Evolutionary conservation across 2,888 invertebrate genomes (phyloP).

Genomic region (Cremastobaeus sp.): DNA sequence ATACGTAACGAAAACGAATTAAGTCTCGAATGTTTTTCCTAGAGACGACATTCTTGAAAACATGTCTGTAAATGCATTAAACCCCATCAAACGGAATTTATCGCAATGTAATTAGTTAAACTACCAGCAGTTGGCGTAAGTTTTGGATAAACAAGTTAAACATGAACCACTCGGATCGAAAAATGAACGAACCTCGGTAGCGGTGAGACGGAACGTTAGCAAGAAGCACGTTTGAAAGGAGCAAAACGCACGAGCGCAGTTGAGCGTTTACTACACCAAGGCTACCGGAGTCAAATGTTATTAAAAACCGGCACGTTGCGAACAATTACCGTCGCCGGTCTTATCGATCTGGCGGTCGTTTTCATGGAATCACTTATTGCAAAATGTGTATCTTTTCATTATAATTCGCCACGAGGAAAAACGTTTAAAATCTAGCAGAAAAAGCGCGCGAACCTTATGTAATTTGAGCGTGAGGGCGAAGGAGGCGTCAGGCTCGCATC

Average conservation of each 20-base stretch:
- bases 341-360: constrained; percentile 19
- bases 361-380: constrained; percentile 34
- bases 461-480: constrained; percentile 22
- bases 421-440: constrained; percentile 18
- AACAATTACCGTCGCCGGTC: constrained; percentile 38
- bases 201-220: constrained; percentile 54
- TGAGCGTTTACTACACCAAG: constrained; percentile 49
- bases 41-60: no score
- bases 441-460: constrained; percentile 24
- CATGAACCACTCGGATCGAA: constrained; percentile 52
- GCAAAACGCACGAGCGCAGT: constrained; percentile 36
- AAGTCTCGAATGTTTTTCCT: no score
- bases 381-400: constrained; percentile 30
- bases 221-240: constrained; percentile 48
- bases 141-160: constrained; percentile 44
- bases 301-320: constrained; percentile 25
- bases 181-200: constrained; percentile 49
- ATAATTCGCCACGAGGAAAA: constrained; percentile 52
- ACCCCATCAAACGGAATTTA: no score
- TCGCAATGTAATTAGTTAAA: no score
- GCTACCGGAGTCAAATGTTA: constrained; percentile 32
- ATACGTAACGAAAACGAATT: no score
- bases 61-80: no score
- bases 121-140: constrained; percentile 13
- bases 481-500: no score